Base-by-base conservation (phyloP, 1,140 invertebrate genomes). In the Odontomachus brunneus region DNA sequence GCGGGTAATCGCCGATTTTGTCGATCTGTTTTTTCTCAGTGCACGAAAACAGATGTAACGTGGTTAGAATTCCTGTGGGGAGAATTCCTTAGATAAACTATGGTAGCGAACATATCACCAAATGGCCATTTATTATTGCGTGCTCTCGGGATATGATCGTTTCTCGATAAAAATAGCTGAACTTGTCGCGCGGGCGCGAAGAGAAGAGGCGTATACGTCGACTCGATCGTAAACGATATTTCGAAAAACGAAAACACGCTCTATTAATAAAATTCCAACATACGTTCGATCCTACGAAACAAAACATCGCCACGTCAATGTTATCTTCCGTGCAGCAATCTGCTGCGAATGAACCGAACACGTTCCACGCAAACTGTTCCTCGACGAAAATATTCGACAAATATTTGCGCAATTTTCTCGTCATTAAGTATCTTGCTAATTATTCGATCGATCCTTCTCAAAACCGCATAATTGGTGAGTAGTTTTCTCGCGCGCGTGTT, bases 101-200 rank as follows among this genome's bases (percentile, higher is more conserved):
- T n/a, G n/a, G n/a, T n/a, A n/a, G n/a, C n/a, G n/a, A n/a, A n/a
- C n/a, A n/a, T n/a, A n/a, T n/a, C n/a, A n/a, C 9, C 66, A 65
- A 76, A 76, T 65, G 66, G 19, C 62, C 48, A 75, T 26, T 76
- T 62, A 62, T 55, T 55, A 53, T 5, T 66, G n/a, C 15, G 60
- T n/a, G n/a, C n/a, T n/a, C 15, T 29, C 53, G n/a, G 17, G 19
- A 63, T n/a, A n/a, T 17, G 72, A 63, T 75, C 9, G 17, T 29
- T 55, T 76, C 62, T 29, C 29, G 48, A 76, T 24, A 66, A 55
- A 76, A 76, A 76, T 65, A 76, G n/a, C 73, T 44, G 19, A 17
- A 22, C 19, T 33, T 29, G 11, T 22, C 57, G 9, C 59, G 19
- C 59, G 19, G 63, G n/a, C 26, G n/a, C n/a, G 22, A 51, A 38